Conservation (phyloP, 2,888 invertebrate genomes). For the Chouioia cunea region DNA sequence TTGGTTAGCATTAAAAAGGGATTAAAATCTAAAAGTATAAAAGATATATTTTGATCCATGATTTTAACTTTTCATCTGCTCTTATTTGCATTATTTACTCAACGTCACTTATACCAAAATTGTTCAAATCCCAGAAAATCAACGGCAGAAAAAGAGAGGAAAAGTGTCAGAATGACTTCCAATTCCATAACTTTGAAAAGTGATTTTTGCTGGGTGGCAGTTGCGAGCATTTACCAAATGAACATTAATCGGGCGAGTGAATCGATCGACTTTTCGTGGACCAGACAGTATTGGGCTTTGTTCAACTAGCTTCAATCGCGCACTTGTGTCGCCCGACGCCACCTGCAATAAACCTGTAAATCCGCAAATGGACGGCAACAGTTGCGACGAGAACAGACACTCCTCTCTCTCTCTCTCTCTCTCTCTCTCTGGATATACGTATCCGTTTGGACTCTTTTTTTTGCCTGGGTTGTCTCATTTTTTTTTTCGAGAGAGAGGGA, state of each 20-base stretch:
- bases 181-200: slow-evolving; percentile 13
- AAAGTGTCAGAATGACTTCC: too few relatives aligned
- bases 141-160: too few relatives aligned
- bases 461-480: neutral
- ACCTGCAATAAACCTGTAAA: slow-evolving; percentile 46
- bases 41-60: too few relatives aligned
- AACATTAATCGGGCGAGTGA: slow-evolving; percentile 26
- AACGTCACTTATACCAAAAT: too few relatives aligned
- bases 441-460: neutral
- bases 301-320: slow-evolving; percentile 11
- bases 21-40: too few relatives aligned
- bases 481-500: slow-evolving; percentile 3
- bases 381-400: slow-evolving; percentile 27
- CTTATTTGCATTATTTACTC: too few relatives aligned
- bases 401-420: slow-evolving; percentile 10
- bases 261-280: slow-evolving; percentile 11
- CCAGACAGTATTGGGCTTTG: slow-evolving; percentile 2
- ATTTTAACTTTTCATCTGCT: too few relatives aligned
- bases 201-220: neutral
- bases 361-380: slow-evolving; percentile 42
- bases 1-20: too few relatives aligned
- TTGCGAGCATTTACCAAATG: slow-evolving; percentile 18
- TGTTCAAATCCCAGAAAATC: too few relatives aligned
- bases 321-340: slow-evolving; percentile 30
- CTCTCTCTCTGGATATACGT: neutral